Evolutionary conservation across 2,888 invertebrate genomes (phyloP).

Genomic region (Boloria selene): DNA sequence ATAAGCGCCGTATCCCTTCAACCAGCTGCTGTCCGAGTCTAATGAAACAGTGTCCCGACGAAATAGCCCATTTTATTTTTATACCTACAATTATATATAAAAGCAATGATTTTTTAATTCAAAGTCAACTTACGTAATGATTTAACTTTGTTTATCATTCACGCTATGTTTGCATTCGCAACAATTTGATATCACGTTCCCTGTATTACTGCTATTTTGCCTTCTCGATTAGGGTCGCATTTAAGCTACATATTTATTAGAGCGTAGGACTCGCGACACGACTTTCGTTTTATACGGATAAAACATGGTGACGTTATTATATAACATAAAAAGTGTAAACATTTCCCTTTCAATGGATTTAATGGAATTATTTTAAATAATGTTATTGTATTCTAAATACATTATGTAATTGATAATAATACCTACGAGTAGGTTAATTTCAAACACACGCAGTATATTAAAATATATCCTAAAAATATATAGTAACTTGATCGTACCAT

Average conservation of each 20-base stretch:
- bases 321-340: conserved; percentile 47
- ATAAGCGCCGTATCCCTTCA: conserved; percentile 76
- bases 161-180: conserved; percentile 77
- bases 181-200: conserved; percentile 78
- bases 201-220: conserved; percentile 79
- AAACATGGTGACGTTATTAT: conserved; percentile 52
- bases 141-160: conserved; percentile 71
- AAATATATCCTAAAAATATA: not conserved
- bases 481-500: conserved; percentile 15
- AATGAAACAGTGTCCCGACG: conserved; percentile 74
- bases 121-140: conserved; percentile 71
- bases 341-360: conserved; percentile 58
- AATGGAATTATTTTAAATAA: conserved; percentile 45
- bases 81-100: conserved; percentile 45
- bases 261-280: conserved; percentile 74
- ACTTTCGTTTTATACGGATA: conserved; percentile 76
- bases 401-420: not conserved
- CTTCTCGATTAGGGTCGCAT: conserved; percentile 79
- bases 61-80: conserved; percentile 74
- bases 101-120: conserved; percentile 43
- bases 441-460: not conserved
- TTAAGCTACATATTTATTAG: conserved; percentile 78
- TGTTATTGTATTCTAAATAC: conserved; percentile 3
- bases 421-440: not conserved
- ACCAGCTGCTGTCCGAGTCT: conserved; percentile 70